Evolutionary conservation across 2,113 vertebrate genomes (phyloP).

Genomic region (Ophthalmolycus amberensis): DNA sequence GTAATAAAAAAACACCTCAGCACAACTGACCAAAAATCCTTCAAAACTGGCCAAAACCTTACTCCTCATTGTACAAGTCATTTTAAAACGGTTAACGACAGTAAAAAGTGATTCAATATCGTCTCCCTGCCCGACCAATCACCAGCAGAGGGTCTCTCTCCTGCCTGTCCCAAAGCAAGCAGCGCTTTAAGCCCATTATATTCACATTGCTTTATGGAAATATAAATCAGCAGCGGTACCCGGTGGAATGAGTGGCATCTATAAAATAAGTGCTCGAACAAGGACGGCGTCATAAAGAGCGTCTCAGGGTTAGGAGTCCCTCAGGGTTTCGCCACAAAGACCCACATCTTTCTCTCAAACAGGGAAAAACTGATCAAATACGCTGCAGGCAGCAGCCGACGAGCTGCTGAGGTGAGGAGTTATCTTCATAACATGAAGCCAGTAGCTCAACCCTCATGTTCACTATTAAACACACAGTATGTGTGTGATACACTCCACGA

Average conservation of each 20-base stretch:
- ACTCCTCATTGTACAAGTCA: slow-evolving; percentile 6
- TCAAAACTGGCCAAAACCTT: not conserved
- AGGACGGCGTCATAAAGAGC: slow-evolving; percentile 60
- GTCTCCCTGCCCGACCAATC: not conserved
- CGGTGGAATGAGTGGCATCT: slow-evolving; percentile 40
- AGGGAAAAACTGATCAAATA: slow-evolving; percentile 42
- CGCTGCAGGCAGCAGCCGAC: not conserved
- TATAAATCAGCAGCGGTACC: slow-evolving; percentile 66
- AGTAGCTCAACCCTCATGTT: not conserved
- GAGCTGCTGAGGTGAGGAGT: not conserved
- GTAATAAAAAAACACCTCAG: not conserved
- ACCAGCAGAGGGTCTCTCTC: slow-evolving; percentile 34
- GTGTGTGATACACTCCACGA: too few relatives aligned
- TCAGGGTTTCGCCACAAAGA: slow-evolving; percentile 26
- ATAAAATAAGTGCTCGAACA: slow-evolving; percentile 69
- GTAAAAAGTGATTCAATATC: slow-evolving; percentile 25
- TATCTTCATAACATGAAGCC: not conserved
- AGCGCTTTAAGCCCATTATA: slow-evolving; percentile 66
- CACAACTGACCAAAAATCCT: not conserved
- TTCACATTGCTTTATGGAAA: slow-evolving; percentile 66
- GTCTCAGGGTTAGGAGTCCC: slow-evolving; percentile 32
- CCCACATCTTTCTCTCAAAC: slow-evolving; percentile 32
- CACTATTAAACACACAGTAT: too few relatives aligned
- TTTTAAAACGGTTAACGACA: slow-evolving; percentile 23
- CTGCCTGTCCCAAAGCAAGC: slow-evolving; percentile 55